These are phyloP conservation scores for Gyps fulvus DNA, from an alignment of 2,113 vertebrate species.

Conservation along the genomic window DNA sequence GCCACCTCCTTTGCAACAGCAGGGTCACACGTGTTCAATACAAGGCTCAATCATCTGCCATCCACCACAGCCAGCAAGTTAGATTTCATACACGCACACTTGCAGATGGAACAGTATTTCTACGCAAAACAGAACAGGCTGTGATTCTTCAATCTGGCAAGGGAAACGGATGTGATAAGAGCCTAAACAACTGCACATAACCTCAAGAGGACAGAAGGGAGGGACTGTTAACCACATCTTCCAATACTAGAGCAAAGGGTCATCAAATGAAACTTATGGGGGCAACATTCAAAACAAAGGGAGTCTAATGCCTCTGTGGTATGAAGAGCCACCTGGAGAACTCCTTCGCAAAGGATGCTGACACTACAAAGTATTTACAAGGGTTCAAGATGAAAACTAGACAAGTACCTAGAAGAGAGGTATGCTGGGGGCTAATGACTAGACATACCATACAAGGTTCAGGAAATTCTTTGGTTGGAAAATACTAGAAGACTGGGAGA, in stretches of 20 bases:
- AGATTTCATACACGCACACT: not conserved
- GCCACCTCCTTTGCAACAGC: not conserved
- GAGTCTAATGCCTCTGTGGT: not conserved
- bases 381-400: not conserved
- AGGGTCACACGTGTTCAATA: not conserved
- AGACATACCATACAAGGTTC: not conserved
- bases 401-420: not conserved
- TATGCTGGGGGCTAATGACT: not conserved
- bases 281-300: not conserved
- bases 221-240: not conserved
- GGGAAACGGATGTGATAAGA: not conserved
- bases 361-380: not conserved
- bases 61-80: not conserved
- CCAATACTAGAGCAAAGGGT: not conserved
- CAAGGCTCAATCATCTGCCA: not conserved
- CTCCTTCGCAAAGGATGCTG: not conserved
- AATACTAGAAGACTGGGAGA: not conserved
- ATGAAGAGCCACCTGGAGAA: not conserved
- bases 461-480: not conserved
- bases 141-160: not conserved
- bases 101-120: not conserved
- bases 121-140: not conserved
- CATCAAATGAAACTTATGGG: not conserved
- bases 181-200: not conserved
- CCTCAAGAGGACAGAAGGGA: not conserved